Base-by-base conservation (phyloP, 2,888 invertebrate species). In the Ormyrus rosae region DNA sequence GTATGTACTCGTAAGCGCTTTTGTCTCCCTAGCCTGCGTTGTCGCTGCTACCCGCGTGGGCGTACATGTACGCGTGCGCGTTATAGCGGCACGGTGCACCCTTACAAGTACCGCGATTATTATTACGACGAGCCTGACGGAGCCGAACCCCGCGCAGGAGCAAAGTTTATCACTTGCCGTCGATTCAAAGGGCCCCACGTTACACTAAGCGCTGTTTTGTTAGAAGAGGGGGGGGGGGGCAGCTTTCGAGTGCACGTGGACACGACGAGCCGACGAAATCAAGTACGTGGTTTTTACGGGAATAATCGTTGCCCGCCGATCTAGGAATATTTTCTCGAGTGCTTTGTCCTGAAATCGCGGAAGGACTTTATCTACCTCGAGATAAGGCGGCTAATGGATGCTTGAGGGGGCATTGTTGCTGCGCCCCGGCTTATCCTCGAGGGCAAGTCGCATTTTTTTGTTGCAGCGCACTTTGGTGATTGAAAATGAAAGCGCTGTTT, bases 161-260 rank as follows among this genome's bases (percentile, higher is more conserved):
- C 80, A 69, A 82, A 82, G 79, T 78, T 84, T 75, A 78, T 80
- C 80, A 78, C 75, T 82, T 78, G 72, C 63, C 70, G 58, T 50
- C 46, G 67, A 51, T 56, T 68, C 72, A 76, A 71, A 63, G 68
- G 68, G 13, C 60, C 46, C 46, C 2, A 34, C 34, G 10, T 50
- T 7, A 48, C 6, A n/a, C 64, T 48, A 10, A 34, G 34, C 34
- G 34, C 34, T 34, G 34, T 34, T 34, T 34, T 34, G 34, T 34
- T 34, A 34, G 34, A 2, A 3, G 34, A 34, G n/a, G 45, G 5
- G 45, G 34, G 6, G n/a, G 46, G 19, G n/a, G 50, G 50, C 19
- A 13, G 6, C 46, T 7, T 58, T 58, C 58, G 48, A 69, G 60
- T 71, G 63, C 46, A 72, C 72, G 72, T 61, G 46, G 55, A 51